Evolutionary conservation across 2,888 invertebrate genomes (phyloP).

Genomic region (Apamea sordens): DNA sequence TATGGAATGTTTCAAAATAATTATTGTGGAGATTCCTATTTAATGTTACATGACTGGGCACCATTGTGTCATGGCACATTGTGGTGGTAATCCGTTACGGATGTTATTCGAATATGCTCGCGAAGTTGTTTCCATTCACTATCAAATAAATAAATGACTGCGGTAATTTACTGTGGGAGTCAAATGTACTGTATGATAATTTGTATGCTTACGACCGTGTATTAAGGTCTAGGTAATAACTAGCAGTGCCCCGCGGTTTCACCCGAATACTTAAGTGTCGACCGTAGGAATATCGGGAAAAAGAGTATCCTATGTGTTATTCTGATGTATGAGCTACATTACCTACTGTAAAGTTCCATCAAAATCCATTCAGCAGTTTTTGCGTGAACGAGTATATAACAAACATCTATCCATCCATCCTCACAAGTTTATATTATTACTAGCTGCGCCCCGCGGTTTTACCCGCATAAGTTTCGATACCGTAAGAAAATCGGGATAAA

Average conservation of each 20-base stretch:
- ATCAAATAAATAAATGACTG: constrained; percentile 46
- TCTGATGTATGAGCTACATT: too few relatives aligned
- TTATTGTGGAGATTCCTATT: constrained; percentile 50
- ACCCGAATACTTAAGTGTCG: neutral
- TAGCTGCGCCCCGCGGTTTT: too few relatives aligned
- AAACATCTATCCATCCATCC: too few relatives aligned
- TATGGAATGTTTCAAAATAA: constrained; percentile 51
- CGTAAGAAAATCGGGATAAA: too few relatives aligned
- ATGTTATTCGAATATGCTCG: constrained; percentile 45
- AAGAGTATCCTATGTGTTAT: neutral
- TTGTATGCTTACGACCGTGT: neutral
- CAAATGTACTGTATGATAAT: constrained; percentile 7
- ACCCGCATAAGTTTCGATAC: too few relatives aligned
- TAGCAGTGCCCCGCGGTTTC: neutral
- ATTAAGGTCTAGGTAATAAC: neutral
- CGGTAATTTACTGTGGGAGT: constrained; percentile 18
- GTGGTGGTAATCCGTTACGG: constrained; percentile 45
- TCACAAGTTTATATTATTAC: too few relatives aligned
- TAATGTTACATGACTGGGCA: constrained; percentile 40
- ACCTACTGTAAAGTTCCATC: too few relatives aligned
- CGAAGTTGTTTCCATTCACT: constrained; percentile 38
- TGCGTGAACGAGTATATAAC: too few relatives aligned
- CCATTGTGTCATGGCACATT: constrained; percentile 34
- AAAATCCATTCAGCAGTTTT: too few relatives aligned
- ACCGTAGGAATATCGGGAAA: neutral